A percentile compares a stretch with the other conserved stretches of the same genome.
These are phyloP conservation scores for Lateolabrax maculatus DNA, from an alignment of 2,797 vertebrate genomes.

Conservation along the genomic window DNA sequence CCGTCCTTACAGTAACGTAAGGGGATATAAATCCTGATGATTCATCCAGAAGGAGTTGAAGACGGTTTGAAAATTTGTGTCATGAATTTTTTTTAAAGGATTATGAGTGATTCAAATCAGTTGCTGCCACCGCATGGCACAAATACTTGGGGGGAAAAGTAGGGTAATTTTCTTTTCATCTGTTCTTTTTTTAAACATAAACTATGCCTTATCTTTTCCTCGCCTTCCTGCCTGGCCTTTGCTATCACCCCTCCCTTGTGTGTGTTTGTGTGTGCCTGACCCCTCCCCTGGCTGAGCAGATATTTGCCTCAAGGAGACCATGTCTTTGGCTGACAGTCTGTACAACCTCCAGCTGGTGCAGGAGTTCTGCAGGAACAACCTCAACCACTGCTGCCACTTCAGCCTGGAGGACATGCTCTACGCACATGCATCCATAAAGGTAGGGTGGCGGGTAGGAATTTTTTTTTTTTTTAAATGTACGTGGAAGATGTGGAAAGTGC, in stretches of 20 bases:
- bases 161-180: slow-evolving; percentile 22
- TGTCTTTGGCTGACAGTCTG: slow-evolving; percentile 97
- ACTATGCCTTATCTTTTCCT: slow-evolving; percentile 68
- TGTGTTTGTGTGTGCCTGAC: slow-evolving; percentile 43
- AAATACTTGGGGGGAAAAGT: slow-evolving; percentile 17
- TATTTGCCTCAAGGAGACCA: slow-evolving; percentile 97
- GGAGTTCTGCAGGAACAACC: slow-evolving; percentile 94
- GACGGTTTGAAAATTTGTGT: slow-evolving; percentile 32
- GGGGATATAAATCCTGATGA: slow-evolving; percentile 58
- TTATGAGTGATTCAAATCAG: slow-evolving; percentile 34
- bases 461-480: background rate
- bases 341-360: slow-evolving; percentile 98
- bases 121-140: background rate
- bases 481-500: background rate
- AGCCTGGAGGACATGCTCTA: slow-evolving; percentile 98
- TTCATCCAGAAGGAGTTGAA: slow-evolving; percentile 42
- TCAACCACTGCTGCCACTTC: slow-evolving; percentile 98
- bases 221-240: slow-evolving; percentile 68
- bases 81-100: slow-evolving; percentile 5
- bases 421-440: slow-evolving; percentile 95
- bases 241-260: slow-evolving; percentile 46
- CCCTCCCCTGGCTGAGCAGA: slow-evolving; percentile 85
- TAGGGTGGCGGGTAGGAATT: slow-evolving; percentile 61
- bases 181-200: slow-evolving; percentile 53
- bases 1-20: slow-evolving; percentile 29